These are phyloP conservation scores for Pachydiplax longipennis DNA, from an alignment of 2,888 invertebrate species.

Conservation along the genomic window DNA sequence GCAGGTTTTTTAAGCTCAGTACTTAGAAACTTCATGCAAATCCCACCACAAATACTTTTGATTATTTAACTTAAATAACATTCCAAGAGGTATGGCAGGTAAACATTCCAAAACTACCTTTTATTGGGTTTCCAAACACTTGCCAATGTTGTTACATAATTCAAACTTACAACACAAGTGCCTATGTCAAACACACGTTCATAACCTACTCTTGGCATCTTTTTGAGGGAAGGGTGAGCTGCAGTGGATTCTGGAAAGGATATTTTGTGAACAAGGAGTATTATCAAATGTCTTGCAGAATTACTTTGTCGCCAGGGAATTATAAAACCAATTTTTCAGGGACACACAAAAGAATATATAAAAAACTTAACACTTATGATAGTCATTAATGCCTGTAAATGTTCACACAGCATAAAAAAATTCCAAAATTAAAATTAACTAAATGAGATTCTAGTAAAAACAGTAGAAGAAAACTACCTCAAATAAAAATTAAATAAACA, in stretches of 20 bases:
- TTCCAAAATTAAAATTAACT: conserved; percentile 46
- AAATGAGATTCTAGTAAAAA: conserved; percentile 38
- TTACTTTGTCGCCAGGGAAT: conserved; percentile 33
- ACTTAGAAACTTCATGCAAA: conserved; percentile 31
- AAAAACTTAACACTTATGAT: conserved; percentile 39
- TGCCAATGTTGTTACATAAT: conserved; percentile 43
- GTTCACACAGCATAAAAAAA: conserved; percentile 50
- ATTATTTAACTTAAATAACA: conserved; percentile 41
- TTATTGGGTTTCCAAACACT: conserved; percentile 44
- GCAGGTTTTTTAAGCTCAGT: conserved; percentile 42
- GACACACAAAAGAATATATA: conserved; percentile 35
- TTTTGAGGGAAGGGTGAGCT: conserved; percentile 42
- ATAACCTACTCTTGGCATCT: conserved; percentile 45
- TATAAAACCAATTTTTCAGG: conserved; percentile 34
- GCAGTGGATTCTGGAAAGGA: conserved; percentile 42
- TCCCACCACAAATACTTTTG: conserved; percentile 44
- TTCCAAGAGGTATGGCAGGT: conserved; percentile 40
- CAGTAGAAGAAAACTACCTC: conserved; percentile 46
- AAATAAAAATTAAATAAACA: conserved; percentile 49
- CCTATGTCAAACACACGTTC: conserved; percentile 43
- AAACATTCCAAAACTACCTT: conserved; percentile 44
- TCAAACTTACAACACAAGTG: conserved; percentile 45
- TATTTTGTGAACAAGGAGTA: conserved; percentile 39
- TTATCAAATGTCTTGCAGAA: conserved; percentile 25
- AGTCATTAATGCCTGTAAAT: conserved; percentile 50